Conservation (phyloP, 2,797 vertebrate species). For the Limosa lapponica region DNA sequence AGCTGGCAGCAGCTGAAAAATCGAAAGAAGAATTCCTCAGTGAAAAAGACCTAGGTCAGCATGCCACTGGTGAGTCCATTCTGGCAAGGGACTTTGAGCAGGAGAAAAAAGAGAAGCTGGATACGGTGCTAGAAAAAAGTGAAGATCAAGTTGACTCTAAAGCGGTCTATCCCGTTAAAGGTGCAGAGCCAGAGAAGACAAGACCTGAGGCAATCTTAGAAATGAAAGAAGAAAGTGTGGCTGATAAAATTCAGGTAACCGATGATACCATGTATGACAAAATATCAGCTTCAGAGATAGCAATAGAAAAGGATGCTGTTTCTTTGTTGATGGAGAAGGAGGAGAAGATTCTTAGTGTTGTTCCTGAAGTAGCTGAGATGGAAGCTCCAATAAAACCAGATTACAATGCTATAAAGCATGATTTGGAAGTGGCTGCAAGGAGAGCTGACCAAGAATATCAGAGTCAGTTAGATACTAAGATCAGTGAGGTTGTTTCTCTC, state of each 20-base stretch:
- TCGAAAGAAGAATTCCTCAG: constrained; percentile 71
- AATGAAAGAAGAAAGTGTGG: constrained; percentile 37
- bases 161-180: constrained; percentile 25
- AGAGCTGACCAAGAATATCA: constrained; percentile 77
- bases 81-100: constrained; percentile 74
- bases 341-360: constrained; percentile 65
- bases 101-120: constrained; percentile 79
- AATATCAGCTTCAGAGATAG: constrained; percentile 20
- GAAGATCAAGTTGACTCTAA: constrained; percentile 76
- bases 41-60: constrained; percentile 64
- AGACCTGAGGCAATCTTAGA: constrained; percentile 24
- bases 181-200: constrained; percentile 47
- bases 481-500: constrained; percentile 80
- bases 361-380: constrained; percentile 68
- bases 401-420: constrained; percentile 71
- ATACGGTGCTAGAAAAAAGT: constrained; percentile 79
- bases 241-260: background rate
- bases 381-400: constrained; percentile 65
- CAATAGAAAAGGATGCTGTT: constrained; percentile 20
- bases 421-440: constrained; percentile 72
- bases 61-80: constrained; percentile 28
- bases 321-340: constrained; percentile 56
- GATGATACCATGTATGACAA: constrained; percentile 26
- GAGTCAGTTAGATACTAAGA: constrained; percentile 77
- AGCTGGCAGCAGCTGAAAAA: constrained; percentile 81